phyloP scores from a whole-genome alignment of 1,140 invertebrate genomes.

The Temnothorax curvispinosus region DNA sequence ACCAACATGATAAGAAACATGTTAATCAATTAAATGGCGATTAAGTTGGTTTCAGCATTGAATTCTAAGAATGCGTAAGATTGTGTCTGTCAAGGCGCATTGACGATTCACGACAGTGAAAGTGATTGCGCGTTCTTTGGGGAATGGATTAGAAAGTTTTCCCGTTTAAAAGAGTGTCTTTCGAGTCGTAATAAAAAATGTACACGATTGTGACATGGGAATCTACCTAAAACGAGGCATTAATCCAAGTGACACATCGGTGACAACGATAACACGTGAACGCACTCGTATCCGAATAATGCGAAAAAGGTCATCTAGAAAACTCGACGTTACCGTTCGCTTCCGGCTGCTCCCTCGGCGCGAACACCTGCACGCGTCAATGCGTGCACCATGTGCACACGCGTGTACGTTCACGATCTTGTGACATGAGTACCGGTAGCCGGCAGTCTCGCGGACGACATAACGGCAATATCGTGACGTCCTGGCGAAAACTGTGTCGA shows the following conservation, averaged over 20 bases:
- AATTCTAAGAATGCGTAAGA: neutral
- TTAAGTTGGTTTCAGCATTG: neutral
- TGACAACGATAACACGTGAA: neutral
- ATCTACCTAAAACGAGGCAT: neutral
- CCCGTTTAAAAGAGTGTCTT: neutral
- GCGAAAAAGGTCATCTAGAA: neutral
- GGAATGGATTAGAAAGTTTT: conserved; percentile 14
- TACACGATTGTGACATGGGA: too few species aligned
- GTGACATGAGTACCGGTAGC: conserved; percentile 41
- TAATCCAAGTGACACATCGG: neutral
- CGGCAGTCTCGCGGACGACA: neutral
- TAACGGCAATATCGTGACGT: conserved; percentile 37
- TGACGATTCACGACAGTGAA: conserved; percentile 8
- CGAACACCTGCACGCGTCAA: conserved; percentile 8
- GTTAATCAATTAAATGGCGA: neutral
- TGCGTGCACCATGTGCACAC: neutral
- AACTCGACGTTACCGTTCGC: neutral
- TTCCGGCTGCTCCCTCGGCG: neutral
- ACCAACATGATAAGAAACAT: neutral
- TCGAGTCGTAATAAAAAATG: neutral
- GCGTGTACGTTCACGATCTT: neutral
- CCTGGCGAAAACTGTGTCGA: neutral
- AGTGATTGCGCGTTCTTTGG: neutral
- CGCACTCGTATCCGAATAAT: neutral
- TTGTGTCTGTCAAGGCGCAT: neutral